Conservation (phyloP, 2,888 invertebrate genomes). For the Peribatodes rhomboidaria region DNA sequence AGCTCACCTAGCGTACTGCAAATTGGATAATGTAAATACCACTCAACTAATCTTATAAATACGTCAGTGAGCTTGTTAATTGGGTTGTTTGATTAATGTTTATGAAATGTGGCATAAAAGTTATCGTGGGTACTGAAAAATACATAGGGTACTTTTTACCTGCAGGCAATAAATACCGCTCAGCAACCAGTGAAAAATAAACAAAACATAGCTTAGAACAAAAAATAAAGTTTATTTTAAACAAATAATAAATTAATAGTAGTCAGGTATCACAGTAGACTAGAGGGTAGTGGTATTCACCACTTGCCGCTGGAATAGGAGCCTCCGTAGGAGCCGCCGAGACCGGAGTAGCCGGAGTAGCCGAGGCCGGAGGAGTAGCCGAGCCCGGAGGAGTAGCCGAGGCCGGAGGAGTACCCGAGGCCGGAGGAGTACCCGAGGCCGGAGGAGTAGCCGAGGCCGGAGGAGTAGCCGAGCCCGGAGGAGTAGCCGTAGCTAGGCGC, state of each 20-base stretch:
- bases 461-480: conserved; percentile 1
- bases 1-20: no score
- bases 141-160: no score
- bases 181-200: no score
- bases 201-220: background rate
- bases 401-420: conserved; percentile 47
- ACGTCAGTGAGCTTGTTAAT: no score
- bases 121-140: no score
- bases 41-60: no score
- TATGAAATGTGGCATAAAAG: no score
- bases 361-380: background rate
- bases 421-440: conserved; percentile 40
- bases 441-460: conserved; percentile 2
- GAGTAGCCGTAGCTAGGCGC: background rate
- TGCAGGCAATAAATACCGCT: no score
- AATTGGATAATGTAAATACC: no score
- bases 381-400: background rate
- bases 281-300: conserved; percentile 33
- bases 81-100: no score
- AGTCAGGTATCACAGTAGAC: conserved; percentile 10
- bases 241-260: conserved; percentile 22
- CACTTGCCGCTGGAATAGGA: conserved; percentile 47
- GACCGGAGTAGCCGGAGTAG: conserved; percentile 15
- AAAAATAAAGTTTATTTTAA: conserved; percentile 1
- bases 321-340: conserved; percentile 26